Percentiles rank a stretch among this genome's conserved stretches.
phyloP scores from a whole-genome alignment of 2,888 invertebrate species.

The Pseudeuparius sepicola region DNA sequence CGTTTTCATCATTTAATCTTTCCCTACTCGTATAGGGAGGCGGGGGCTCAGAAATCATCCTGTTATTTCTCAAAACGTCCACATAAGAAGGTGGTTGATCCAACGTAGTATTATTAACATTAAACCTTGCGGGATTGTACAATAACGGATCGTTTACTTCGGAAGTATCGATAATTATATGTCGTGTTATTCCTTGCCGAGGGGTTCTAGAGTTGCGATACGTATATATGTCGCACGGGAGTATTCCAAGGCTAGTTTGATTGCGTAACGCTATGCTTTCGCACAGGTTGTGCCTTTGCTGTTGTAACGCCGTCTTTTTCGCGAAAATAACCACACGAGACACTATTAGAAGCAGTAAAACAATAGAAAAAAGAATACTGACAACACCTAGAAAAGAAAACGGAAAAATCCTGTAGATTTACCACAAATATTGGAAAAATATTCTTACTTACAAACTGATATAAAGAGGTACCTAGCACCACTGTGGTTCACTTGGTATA shows the following conservation, averaged over 20 bases:
- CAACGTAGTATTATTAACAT: constrained; percentile 20
- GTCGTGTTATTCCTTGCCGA: constrained; percentile 19
- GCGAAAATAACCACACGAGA: constrained; percentile 36
- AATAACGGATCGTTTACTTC: constrained; percentile 32
- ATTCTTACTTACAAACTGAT: constrained; percentile 34
- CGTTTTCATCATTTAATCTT: constrained; percentile 22
- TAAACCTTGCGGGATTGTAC: constrained; percentile 22
- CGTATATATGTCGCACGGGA: constrained; percentile 27
- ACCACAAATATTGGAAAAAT: too few species aligned
- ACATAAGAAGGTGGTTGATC: constrained; percentile 36
- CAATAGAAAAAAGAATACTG: constrained; percentile 34
- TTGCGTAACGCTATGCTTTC: constrained; percentile 26
- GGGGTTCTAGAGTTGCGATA: constrained; percentile 24
- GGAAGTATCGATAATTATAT: constrained; percentile 27
- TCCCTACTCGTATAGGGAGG: constrained; percentile 39
- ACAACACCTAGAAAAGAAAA: constrained; percentile 30
- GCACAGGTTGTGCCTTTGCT: constrained; percentile 23
- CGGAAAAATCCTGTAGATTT: too few species aligned
- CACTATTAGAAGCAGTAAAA: constrained; percentile 34
- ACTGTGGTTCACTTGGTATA: constrained; percentile 29
- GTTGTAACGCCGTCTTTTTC: constrained; percentile 30
- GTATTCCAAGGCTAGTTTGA: constrained; percentile 25
- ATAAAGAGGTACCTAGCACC: constrained; percentile 36
- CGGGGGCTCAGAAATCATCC: constrained; percentile 36
- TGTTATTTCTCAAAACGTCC: constrained; percentile 29